Evolutionary conservation across 2,888 invertebrate genomes (phyloP), one percentile per base, ranked within the genome.

Genomic region (Oscheius myriophilus): DNA sequence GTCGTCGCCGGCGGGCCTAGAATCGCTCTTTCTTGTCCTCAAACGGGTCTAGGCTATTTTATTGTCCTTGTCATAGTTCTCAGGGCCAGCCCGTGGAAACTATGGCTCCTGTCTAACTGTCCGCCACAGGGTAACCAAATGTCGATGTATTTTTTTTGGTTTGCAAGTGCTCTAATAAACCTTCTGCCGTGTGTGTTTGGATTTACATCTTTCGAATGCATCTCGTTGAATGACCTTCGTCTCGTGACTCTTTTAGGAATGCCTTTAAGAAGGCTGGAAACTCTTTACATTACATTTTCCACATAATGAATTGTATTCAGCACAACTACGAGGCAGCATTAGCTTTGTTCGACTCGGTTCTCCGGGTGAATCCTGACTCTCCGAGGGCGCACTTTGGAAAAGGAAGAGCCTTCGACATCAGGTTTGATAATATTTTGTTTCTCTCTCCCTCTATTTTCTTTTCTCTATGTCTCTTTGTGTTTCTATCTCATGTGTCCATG

Each of bases 361-460:
- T 84, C 21, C 67, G 69, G 0, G 65, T 64, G 14, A 70, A 79
- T 69, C 75, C 71, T 57, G 73, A 81, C 9, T 82, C 80, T 23
- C 77, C 83, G 2, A 71, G 84, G 57, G 82, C 84, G 14, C 82
- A 77, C 49, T 84, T 79, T 59, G 84, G 84, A 57, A 79, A 73
- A 59, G 84, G 75, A 1, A 67, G 82, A 51, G 80, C 79, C n/a
- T 79, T 72, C 68, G 76, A 79, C 51, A 79, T 79, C 26, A 45
- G 71, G 72, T 72, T 33, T 25, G 42, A 7, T 64, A 16, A 59
- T n/a, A 18, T 23, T 12, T n/a, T n/a, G 14, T 63, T 23, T 21
- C 6, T 16, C 33, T 33, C 9, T 9, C 4, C 9, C 33, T 33
- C 33, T 33, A 54, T 64, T 23, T 12, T n/a, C n/a, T 4, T 63